Base-by-base conservation (phyloP, 2,113 vertebrate genomes). In the Cynoglossus semilaevis region DNA sequence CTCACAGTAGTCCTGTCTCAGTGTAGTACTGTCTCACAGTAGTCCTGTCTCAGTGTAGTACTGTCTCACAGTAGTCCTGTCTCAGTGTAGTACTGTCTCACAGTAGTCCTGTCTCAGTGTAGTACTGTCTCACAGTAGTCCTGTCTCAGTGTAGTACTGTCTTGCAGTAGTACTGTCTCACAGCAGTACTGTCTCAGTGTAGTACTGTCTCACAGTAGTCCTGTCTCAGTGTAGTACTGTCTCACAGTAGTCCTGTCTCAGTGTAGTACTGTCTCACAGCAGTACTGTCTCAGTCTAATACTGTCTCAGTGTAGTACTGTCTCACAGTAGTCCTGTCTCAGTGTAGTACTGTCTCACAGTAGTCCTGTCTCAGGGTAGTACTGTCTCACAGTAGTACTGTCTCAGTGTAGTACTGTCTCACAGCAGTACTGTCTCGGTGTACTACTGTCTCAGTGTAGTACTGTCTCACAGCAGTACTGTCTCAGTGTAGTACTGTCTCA, bases 121-220 rank as follows among this genome's bases (percentile, higher is more conserved):
- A n/a, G n/a, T n/a, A 70, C 81, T 80, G 63, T 29, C 67, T 43
- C 74, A 74, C 70, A 80, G 70, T 58, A 79, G 72, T 34, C 50
- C 14, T n/a, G n/a, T n/a, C 59, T 70, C 5, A 48, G 54, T 12
- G 9, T 58, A 29, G 22, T 4, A 29, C 22, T 6, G 22, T n/a
- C n/a, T n/a, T n/a, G n/a, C 70, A 80, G 70, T 58, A 79, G 72
- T 34, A 50, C 14, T n/a, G n/a, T n/a, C 59, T 70, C 5, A 48
- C 58, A 9, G 9, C 55, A 29, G 22, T 4, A 29, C 22, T 6
- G 22, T n/a, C n/a, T n/a, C n/a, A n/a, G n/a, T n/a, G n/a, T n/a
- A n/a, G n/a, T n/a, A 70, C 81, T 80, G 63, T 29, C 67, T 43
- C 74, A 74, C 70, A 80, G 70, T 58, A 79, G 72, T 34, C 50